Base-by-base conservation (phyloP, 2,113 vertebrate genomes). In the Ceyx melanurus region DNA sequence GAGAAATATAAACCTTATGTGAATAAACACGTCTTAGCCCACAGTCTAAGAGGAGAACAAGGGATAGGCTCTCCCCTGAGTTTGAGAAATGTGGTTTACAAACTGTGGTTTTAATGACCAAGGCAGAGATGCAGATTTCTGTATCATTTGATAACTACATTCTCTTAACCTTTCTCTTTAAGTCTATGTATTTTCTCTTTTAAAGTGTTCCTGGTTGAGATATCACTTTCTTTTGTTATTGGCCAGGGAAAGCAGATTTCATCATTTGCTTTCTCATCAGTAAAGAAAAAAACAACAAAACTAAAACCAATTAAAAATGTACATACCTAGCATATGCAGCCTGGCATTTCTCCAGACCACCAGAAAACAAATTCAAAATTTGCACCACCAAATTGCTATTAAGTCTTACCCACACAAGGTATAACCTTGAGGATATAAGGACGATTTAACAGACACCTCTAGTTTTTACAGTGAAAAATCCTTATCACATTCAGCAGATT, bases 311-410 rank as follows among this genome's bases (percentile, higher is more conserved):
- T 37, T 37, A 66, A 48, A 71, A 70, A 74, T 3, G 4, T n/a
- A 56, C 22, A 0, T 0, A 31, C 17, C 25, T 60, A 6, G 9
- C 9, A 9, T 5, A 31, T 2, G 9, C 6, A 68, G 19, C 50
- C 50, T 79, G 53, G 8, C 28, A 58, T 68, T 88, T 72, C 85
- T 82, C 37, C 53, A 53, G 46, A 13, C 58, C 40, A 77, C 15
- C 40, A 76, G 35, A 48, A 85, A 82, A 61, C 28, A 76, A 61
- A 46, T 45, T 21, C 28, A n/a, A 89, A 92, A 40, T 18, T 16
- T 64, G 13, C 26, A 66, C 35, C 14, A 58, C 45, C 3, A 82
- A 72, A 70, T 40, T 87, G 28, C 42, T 68, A 10, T 62, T 54
- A 58, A 48, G 51, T 65, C 37, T 5, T 21, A 61, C 28, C 3